phyloP scores from a whole-genome alignment of 2,888 invertebrate genomes.

The Drosophila gaucha region DNA sequence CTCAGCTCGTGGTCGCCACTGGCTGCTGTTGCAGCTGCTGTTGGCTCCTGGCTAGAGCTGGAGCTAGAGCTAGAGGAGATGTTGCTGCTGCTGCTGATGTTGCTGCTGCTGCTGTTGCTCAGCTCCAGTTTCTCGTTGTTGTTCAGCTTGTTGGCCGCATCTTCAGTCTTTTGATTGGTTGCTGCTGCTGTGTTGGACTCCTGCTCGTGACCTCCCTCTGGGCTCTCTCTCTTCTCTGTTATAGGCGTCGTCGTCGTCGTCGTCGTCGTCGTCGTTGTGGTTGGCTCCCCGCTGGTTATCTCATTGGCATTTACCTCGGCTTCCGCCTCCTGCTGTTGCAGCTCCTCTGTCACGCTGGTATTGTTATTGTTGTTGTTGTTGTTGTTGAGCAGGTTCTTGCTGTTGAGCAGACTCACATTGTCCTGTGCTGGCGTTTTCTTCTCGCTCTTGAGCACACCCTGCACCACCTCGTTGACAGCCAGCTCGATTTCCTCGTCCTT shows the following conservation, averaged over 20 bases:
- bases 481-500: conserved; percentile 86
- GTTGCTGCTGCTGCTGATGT: conserved; percentile 57
- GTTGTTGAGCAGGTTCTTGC: conserved; percentile 81
- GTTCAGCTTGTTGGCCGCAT: conserved; percentile 80
- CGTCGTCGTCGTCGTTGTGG: conserved; percentile 6
- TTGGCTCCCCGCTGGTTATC: conserved; percentile 13
- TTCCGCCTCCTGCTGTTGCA: conserved; percentile 1
- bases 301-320: conserved; percentile 76
- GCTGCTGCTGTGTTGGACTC: conserved; percentile 62
- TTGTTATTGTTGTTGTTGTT: conserved; percentile 78
- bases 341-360: conserved; percentile 33
- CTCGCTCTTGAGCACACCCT: conserved; percentile 85
- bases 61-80: conserved; percentile 56
- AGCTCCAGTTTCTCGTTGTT: conserved; percentile 72
- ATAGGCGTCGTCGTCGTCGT: no score
- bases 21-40: conserved; percentile 22
- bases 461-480: conserved; percentile 86
- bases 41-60: conserved; percentile 43
- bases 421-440: conserved; percentile 72
- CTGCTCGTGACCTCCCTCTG: background rate
- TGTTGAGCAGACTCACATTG: conserved; percentile 79
- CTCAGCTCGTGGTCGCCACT: conserved; percentile 54
- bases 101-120: conserved; percentile 55
- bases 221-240: conserved; percentile 3
- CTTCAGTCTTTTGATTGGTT: conserved; percentile 84